These are phyloP conservation scores for Jacana jacana DNA, from an alignment of 2,113 vertebrate species.

Conservation along the genomic window DNA sequence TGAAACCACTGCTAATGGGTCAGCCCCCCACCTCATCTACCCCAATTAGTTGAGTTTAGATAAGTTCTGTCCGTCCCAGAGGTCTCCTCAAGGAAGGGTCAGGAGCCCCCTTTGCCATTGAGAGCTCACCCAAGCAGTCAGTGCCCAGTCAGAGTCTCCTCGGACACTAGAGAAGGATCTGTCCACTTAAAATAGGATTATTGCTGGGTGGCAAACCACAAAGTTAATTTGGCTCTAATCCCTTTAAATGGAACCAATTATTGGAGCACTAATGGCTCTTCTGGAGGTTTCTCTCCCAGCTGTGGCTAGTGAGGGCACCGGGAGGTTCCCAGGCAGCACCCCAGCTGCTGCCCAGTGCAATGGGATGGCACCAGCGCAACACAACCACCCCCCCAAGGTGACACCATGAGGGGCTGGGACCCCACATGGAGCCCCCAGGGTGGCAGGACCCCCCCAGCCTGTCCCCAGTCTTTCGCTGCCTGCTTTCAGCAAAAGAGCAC, in stretches of 20 bases:
- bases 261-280: constrained; percentile 56
- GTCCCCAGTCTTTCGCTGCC: fast-evolving
- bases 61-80: fast-evolving
- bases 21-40: not conserved
- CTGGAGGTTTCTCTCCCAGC: constrained; percentile 12
- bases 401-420: fast-evolving
- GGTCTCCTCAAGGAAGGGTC: not conserved
- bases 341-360: fast-evolving
- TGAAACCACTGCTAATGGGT: fast-evolving
- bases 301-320: not conserved
- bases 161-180: constrained; percentile 2
- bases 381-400: fast-evolving
- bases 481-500: not conserved
- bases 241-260: constrained; percentile 72
- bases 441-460: fast-evolving
- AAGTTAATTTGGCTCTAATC: constrained; percentile 72
- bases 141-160: not conserved
- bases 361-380: fast-evolving
- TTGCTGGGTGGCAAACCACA: constrained; percentile 69
- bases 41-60: not conserved
- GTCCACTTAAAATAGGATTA: constrained; percentile 63
- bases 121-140: not conserved
- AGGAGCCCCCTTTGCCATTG: fast-evolving
- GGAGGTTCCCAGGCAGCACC: not conserved
- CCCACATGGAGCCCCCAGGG: fast-evolving